Evolutionary conservation across 2,113 vertebrate genomes (phyloP).

Genomic region (Cisticola juncidis): DNA sequence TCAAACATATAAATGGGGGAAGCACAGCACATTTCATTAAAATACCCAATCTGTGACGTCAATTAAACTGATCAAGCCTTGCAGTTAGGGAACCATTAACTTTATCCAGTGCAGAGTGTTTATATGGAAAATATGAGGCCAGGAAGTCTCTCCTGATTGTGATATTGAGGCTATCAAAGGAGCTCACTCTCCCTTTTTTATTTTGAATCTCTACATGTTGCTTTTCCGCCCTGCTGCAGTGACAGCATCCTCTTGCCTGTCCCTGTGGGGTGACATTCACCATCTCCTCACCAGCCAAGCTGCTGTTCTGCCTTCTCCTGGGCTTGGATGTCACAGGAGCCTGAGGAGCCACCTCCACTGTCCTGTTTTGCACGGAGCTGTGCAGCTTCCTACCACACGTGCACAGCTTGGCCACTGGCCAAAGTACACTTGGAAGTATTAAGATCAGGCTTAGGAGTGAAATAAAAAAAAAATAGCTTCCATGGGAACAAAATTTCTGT

Average conservation of each 20-base stretch:
- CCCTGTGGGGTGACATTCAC: neutral
- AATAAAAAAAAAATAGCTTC: neutral
- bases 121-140: conserved; percentile 81
- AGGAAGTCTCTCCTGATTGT: conserved; percentile 77
- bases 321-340: neutral
- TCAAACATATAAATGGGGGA: conserved; percentile 75
- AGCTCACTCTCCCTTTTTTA: neutral
- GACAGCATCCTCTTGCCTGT: neutral
- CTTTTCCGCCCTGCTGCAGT: neutral
- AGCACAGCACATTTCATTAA: conserved; percentile 68
- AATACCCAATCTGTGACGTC: conserved; percentile 74
- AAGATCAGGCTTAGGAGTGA: conserved; percentile 13
- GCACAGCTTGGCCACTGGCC: neutral
- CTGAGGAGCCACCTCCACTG: neutral
- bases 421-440: conserved; percentile 41
- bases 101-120: conserved; percentile 68
- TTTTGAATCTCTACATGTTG: neutral
- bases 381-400: conserved; percentile 15
- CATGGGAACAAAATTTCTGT: neutral
- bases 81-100: conserved; percentile 72
- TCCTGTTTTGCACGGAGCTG: neutral
- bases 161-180: conserved; percentile 71
- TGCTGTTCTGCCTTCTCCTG: neutral
- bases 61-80: conserved; percentile 68
- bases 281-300: neutral